Evolutionary conservation across 2,113 vertebrate species (phyloP).

Genomic region (Sterna hirundo): DNA sequence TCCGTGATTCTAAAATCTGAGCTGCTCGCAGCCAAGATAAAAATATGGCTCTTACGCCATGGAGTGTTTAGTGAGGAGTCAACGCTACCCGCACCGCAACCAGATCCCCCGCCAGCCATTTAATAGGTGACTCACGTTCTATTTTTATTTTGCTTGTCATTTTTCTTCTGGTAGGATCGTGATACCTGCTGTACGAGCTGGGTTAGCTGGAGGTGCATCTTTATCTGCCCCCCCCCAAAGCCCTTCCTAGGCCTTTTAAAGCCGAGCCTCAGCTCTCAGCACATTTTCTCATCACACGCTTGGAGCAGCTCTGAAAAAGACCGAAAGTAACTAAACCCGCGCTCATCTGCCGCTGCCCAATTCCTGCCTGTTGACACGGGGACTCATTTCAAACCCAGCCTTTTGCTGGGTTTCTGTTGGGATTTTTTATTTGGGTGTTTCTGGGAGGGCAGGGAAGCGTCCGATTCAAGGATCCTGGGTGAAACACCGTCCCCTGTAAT

Average conservation of each 20-base stretch:
- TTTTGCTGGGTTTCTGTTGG: background rate
- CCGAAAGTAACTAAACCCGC: background rate
- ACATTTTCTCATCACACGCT: background rate
- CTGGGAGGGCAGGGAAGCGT: background rate
- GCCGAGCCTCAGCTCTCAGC: background rate
- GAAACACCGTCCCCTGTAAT: background rate
- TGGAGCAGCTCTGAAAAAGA: background rate
- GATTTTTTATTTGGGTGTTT: background rate
- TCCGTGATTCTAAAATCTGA: background rate
- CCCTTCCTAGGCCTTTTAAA: background rate
- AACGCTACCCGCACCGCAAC: background rate
- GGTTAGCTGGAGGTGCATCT: rapidly evolving
- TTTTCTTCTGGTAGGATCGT: background rate
- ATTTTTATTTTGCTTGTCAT: background rate
- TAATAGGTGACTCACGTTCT: background rate
- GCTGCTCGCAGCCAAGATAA: background rate
- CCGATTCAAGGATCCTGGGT: background rate
- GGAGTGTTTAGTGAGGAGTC: background rate
- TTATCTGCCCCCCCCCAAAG: too few species aligned
- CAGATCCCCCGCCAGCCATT: background rate
- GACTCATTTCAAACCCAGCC: background rate
- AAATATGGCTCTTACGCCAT: background rate
- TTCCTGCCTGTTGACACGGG: background rate
- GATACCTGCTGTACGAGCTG: background rate
- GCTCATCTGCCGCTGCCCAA: background rate